Conservation (phyloP, 2,797 vertebrate species). For the Rhodeus uyekii region DNA sequence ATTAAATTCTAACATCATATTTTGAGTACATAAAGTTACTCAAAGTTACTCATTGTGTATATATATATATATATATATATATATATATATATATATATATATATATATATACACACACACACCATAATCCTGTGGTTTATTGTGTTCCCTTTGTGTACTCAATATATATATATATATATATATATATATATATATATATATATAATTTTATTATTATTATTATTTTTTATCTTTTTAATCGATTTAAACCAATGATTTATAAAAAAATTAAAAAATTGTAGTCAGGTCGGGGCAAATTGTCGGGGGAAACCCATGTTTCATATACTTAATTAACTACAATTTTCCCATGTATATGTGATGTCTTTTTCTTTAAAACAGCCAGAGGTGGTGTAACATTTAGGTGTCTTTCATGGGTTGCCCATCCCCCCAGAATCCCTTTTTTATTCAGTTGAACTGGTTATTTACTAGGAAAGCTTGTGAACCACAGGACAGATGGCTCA, state of each 20-base stretch:
- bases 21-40: too few species aligned
- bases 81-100: too few species aligned
- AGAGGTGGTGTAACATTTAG: background rate
- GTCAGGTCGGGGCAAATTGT: background rate
- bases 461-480: background rate
- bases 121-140: too few species aligned
- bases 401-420: background rate
- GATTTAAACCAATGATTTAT: background rate
- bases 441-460: background rate
- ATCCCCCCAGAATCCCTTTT: background rate
- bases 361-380: background rate
- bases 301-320: too few species aligned
- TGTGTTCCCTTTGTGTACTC: too few species aligned
- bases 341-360: background rate
- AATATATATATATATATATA: too few species aligned
- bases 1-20: background rate
- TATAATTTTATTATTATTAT: too few species aligned
- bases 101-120: too few species aligned
- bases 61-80: too few species aligned
- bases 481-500: slow-evolving; percentile 3
- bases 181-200: too few species aligned
- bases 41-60: too few species aligned
- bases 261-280: background rate
- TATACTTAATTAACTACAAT: background rate
- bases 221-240: too few species aligned